Percentiles rank a stretch among this genome's conserved stretches.
phyloP scores from a whole-genome alignment of 2,113 vertebrate genomes.

The Carassius carassius region DNA sequence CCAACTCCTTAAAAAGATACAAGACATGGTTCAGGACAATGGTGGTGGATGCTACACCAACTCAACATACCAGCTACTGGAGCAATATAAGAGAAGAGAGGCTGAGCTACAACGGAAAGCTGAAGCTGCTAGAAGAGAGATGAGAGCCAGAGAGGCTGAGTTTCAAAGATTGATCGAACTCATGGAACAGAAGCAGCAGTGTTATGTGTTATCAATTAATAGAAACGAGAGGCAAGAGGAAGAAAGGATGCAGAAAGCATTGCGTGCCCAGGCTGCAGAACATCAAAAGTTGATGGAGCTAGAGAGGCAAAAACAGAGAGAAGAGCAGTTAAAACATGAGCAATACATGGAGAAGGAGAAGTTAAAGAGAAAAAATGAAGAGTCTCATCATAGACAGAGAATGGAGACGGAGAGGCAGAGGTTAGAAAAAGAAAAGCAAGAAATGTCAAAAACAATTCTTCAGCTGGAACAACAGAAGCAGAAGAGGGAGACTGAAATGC shows the following conservation, averaged over 20 bases:
- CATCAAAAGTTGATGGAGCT: not conserved
- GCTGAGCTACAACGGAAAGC: not conserved
- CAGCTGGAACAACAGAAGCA: not conserved
- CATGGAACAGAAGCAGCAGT: not conserved
- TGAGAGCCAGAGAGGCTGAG: not conserved
- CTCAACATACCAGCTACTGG: conserved; percentile 16
- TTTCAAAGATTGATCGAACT: not conserved
- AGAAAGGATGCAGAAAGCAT: not conserved
- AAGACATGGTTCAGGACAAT: not conserved
- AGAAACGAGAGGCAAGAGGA: rapidly evolving
- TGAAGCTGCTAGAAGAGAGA: not conserved
- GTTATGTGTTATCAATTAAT: not conserved
- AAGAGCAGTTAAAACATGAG: not conserved
- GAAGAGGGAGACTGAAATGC: not conserved
- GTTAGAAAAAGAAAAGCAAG: not conserved
- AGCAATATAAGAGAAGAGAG: not conserved
- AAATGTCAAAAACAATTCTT: not conserved
- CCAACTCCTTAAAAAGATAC: conserved; percentile 12
- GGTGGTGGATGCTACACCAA: conserved; percentile 27
- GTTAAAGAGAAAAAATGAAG: not conserved
- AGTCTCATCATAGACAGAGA: not conserved
- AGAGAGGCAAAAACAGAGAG: not conserved
- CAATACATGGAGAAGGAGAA: not conserved
- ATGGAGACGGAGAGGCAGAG: not conserved
- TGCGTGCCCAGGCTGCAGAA: not conserved